Base-by-base conservation (phyloP, 2,888 invertebrate genomes). In the Chrysina gloriosa region DNA sequence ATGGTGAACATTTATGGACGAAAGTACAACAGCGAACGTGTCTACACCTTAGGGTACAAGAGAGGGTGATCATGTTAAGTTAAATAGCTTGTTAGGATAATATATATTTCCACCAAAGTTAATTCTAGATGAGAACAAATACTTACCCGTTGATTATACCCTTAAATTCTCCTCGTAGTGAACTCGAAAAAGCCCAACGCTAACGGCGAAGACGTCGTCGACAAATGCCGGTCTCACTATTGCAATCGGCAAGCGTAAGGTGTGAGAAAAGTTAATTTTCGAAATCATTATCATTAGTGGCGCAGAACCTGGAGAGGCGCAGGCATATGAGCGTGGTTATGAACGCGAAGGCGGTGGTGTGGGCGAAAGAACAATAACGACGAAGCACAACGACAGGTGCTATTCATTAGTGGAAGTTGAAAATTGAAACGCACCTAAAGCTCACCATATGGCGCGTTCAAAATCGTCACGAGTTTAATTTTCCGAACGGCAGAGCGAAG, bases 221-320 rank as follows among this genome's bases (percentile, higher is more conserved):
- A 19, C 16, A 31, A 52, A 11, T 52, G 52, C 45, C 7, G 45
- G 11, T 36, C n/a, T 36, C 14, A 5, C 36, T 9, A 21, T 9
- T 31, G 63, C 45, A 63, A 19, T 47, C 19, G 63, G 63, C 21
- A 29, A 31, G 42, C 27, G 47, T 42, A 63, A 63, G 63, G 63
- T 63, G 63, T 47, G 63, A 63, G 63, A 63, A 63, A 63, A 63
- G 45, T 63, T 63, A 63, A 63, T 63, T 63, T 47, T 31, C 45
- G 45, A 29, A 63, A 63, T 63, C 63, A 47, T 63, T 63, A 63
- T 63, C 63, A 47, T 63, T 63, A 63, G 63, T 21, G 21, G n/a
- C 25, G 42, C 21, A 63, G 45, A 29, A 23, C 16, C 19, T 11
- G 14, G 31, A 16, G 31, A 2, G 4, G 3, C 23, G 3, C n/a